These are phyloP conservation scores for Scrobipalpa costella DNA, from an alignment of 2,888 invertebrate species.

Conservation along the genomic window DNA sequence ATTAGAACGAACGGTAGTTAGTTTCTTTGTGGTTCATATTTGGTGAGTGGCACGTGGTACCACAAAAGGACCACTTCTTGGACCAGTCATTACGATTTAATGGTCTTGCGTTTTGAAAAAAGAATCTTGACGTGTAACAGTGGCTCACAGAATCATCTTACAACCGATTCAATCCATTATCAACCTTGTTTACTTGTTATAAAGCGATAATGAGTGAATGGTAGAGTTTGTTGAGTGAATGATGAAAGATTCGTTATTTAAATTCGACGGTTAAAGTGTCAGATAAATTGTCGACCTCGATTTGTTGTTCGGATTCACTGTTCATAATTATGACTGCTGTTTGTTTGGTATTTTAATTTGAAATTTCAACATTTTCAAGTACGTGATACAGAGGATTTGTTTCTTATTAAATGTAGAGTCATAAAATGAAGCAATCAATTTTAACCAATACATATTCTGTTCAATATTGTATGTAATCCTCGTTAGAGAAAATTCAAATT, in stretches of 20 bases:
- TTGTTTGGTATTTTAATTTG: constrained; percentile 60
- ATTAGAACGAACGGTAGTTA: constrained; percentile 74
- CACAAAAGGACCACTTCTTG: constrained; percentile 70
- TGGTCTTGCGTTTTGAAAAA: constrained; percentile 68
- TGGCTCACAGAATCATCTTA: constrained; percentile 36
- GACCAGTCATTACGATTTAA: constrained; percentile 79
- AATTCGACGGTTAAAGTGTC: constrained; percentile 72
- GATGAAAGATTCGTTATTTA: constrained; percentile 72
- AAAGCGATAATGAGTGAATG: constrained; percentile 23
- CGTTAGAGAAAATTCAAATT: no score
- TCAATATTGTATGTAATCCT: no score
- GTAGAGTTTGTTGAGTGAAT: constrained; percentile 40
- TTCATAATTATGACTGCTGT: constrained; percentile 62
- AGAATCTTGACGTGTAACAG: constrained; percentile 64
- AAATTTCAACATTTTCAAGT: constrained; percentile 37
- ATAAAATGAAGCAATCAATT: no score
- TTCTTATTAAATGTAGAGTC: constrained; percentile 17
- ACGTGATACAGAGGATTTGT: constrained; percentile 24
- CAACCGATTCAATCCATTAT: neutral
- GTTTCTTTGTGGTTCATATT: constrained; percentile 61
- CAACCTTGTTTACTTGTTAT: constrained; percentile 12
- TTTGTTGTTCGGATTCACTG: constrained; percentile 72
- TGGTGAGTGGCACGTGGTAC: constrained; percentile 74
- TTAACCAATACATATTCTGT: no score
- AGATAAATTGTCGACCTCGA: constrained; percentile 74